Base-by-base conservation (phyloP, 2,888 invertebrate genomes). In the Erynnis tages region DNA sequence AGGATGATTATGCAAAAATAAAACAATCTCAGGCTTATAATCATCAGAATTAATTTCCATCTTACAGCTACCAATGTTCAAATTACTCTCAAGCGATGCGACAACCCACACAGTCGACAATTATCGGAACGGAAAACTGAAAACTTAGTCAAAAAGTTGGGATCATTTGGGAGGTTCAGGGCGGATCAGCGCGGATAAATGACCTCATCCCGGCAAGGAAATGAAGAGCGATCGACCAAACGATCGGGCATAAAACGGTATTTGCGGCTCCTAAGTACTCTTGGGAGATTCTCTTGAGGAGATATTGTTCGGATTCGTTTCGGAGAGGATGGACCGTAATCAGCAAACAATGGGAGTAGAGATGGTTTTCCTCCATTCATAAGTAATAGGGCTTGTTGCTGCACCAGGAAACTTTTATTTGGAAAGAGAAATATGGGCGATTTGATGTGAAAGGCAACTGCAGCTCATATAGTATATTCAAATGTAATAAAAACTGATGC, bases 161-260 rank as follows among this genome's bases (percentile, higher is more conserved):
- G 34, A 43, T 50, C 49, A 43, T 50, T 50, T 50, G 49, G 41
- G 41, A 38, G 25, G 50, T 47, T 49, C 25, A 43, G 21, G 59
- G 57, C 61, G 61, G 61, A 59, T 50, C 49, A 50, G 49, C 21
- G 25, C 27, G 66, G 62, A 73, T 71, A 77, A 81, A 79, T 75
- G 79, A 76, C 69, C 71, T 77, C 77, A 77, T 81, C 75, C 67
- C 61, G 61, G 63, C 56, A 66, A 69, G 76, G 80, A 80, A 82
- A 82, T 77, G 78, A 77, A 73, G 66, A 71, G 71, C 73, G 73
- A 79, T 82, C 72, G 70, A 52, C 64, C 62, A 73, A 82, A 82
- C 74, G 83, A 79, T 79, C 72, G 58, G 65, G 63, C 74, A 79
- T 82, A 78, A 78, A 78, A 73, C 76, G 77, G 76, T 78, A 75